phyloP scores from a whole-genome alignment of 2,888 invertebrate genomes.

The Drosophila basisetae region DNA sequence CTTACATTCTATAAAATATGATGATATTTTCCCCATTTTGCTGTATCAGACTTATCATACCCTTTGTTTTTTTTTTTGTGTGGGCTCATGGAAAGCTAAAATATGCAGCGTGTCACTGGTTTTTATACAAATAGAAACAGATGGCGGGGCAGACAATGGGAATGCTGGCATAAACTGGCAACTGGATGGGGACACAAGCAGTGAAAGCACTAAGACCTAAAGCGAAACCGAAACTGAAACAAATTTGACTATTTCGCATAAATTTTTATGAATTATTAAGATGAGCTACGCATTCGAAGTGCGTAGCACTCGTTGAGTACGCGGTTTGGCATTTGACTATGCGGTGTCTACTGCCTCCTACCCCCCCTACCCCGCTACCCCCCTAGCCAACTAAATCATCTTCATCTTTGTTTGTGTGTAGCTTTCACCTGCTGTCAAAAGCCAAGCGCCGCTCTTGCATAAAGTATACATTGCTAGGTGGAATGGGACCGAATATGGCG shows the following conservation, averaged over 20 bases:
- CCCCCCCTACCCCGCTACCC: too few relatives aligned
- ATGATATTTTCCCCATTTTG: neutral
- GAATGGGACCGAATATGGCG: neutral
- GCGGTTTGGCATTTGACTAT: constrained; percentile 59
- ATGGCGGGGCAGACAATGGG: constrained; percentile 26
- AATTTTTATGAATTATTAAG: constrained; percentile 77
- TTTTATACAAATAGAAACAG: constrained; percentile 22
- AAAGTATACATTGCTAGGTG: constrained; percentile 36
- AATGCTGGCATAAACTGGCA: constrained; percentile 17
- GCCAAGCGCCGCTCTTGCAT: constrained; percentile 48
- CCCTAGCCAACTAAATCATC: neutral
- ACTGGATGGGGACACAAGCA: constrained; percentile 4
- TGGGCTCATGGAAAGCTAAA: constrained; percentile 21
- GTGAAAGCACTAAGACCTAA: neutral
- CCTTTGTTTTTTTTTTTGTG: too few relatives aligned
- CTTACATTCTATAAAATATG: neutral
- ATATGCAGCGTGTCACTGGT: constrained; percentile 22
- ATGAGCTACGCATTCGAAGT: constrained; percentile 61
- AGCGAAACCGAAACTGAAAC: constrained; percentile 16
- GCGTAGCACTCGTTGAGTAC: constrained; percentile 23
- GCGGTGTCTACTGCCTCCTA: neutral
- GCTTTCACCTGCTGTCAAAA: constrained; percentile 35
- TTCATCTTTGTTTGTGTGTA: neutral
- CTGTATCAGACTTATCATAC: neutral
- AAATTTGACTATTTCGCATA: constrained; percentile 71